A percentile compares a stretch with the other conserved stretches of the same genome.
These are phyloP conservation scores for Poeciliopsis prolifica DNA, from an alignment of 2,113 vertebrate species.

Conservation along the genomic window DNA sequence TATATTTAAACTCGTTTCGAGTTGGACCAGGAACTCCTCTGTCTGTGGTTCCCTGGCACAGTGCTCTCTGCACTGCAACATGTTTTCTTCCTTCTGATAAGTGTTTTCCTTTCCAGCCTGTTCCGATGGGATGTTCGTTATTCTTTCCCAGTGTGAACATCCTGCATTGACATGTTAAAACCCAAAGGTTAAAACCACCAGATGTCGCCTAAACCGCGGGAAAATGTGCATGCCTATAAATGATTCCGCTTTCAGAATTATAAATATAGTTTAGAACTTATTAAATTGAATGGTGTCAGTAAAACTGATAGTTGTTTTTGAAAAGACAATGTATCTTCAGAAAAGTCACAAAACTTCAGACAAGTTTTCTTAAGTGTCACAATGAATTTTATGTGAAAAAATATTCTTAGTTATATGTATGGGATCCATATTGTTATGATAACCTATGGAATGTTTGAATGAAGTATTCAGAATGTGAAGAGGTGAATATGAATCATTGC, in stretches of 20 bases:
- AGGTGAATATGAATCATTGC: not conserved
- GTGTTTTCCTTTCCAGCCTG: not conserved
- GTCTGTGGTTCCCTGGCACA: not conserved
- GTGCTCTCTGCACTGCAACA: not conserved
- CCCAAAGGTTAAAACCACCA: constrained; percentile 35
- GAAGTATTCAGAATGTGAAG: not conserved
- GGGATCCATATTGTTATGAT: too few relatives aligned
- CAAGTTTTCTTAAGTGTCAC: too few relatives aligned
- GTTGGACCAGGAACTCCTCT: constrained; percentile 42
- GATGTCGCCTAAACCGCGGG: constrained; percentile 54
- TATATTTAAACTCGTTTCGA: constrained; percentile 27
- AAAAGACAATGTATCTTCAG: not conserved
- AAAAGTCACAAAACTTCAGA: not conserved
- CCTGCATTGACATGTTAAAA: not conserved
- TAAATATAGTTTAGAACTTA: not conserved
- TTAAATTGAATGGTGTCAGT: not conserved
- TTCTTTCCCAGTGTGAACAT: not conserved
- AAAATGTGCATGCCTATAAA: not conserved
- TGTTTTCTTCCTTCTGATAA: constrained; percentile 19
- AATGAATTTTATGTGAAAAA: too few relatives aligned
- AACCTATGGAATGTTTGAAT: too few relatives aligned
- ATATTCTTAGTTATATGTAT: too few relatives aligned
- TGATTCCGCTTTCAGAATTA: not conserved
- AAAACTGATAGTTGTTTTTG: not conserved
- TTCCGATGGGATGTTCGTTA: not conserved